Evolutionary conservation across 2,113 vertebrate species (phyloP).

Genomic region (Pygoscelis adeliae): DNA sequence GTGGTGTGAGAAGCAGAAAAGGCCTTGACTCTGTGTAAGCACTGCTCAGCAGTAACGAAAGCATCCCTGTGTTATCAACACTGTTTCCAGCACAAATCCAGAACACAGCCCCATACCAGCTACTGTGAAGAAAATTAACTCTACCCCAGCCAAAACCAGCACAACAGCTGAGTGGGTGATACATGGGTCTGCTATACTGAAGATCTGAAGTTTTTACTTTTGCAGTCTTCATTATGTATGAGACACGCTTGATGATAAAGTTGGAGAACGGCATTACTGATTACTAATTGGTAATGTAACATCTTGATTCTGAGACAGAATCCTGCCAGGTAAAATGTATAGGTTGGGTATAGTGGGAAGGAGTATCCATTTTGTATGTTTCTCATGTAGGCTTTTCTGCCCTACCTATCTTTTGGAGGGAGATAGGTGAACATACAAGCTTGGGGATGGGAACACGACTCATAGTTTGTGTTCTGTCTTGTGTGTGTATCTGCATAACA

Average conservation of each 20-base stretch:
- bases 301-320: not conserved
- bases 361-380: not conserved
- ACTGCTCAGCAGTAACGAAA: no score
- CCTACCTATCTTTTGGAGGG: not conserved
- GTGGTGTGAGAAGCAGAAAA: no score
- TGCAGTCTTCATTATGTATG: not conserved
- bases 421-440: not conserved
- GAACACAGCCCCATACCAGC: no score
- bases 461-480: not conserved
- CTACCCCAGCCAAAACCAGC: no score
- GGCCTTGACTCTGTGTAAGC: no score
- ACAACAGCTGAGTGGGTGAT: not conserved
- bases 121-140: no score
- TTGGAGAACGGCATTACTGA: rapidly evolving
- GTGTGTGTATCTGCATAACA: not conserved
- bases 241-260: not conserved
- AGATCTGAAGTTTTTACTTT: not conserved
- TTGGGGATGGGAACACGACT: not conserved
- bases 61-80: no score
- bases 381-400: not conserved
- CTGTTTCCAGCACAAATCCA: no score
- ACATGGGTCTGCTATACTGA: not conserved
- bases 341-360: not conserved
- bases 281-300: not conserved
- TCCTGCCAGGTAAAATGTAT: rapidly evolving